Evolutionary conservation across 1,140 invertebrate genomes (phyloP).

Genomic region (Euwallacea similis): DNA sequence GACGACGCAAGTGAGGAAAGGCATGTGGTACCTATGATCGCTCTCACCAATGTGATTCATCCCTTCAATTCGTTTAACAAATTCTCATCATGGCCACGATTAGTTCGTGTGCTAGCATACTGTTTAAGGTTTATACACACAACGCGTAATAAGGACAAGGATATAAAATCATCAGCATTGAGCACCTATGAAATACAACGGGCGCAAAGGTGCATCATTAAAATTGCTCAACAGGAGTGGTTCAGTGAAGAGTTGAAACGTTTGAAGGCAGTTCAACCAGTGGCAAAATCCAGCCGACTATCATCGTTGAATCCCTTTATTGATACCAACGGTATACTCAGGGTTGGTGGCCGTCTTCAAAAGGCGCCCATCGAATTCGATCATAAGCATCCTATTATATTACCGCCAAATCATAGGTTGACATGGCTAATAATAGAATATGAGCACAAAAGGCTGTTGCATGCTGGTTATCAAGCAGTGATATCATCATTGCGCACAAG

Average conservation of each 20-base stretch:
- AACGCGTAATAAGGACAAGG: conserved; percentile 44
- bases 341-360: conserved; percentile 1
- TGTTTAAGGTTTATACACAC: too few species aligned
- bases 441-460: neutral
- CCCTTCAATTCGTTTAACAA: too few species aligned
- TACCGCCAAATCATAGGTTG: neutral
- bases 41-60: too few species aligned
- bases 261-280: neutral
- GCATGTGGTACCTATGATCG: too few species aligned
- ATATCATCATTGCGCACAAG: neutral
- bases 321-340: neutral
- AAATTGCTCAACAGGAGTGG: neutral
- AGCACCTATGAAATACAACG: neutral
- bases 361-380: neutral
- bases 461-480: neutral
- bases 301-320: neutral
- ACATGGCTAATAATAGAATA: neutral
- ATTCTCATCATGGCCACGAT: too few species aligned
- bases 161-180: neutral
- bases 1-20: too few species aligned
- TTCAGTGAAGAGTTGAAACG: neutral
- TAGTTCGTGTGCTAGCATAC: too few species aligned
- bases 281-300: neutral
- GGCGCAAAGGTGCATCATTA: neutral
- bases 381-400: conserved; percentile 5